Percentiles rank a stretch among this genome's conserved stretches.
These are phyloP conservation scores for Pangasius larnaudii DNA, from an alignment of 2,797 vertebrate species.

Conservation along the genomic window DNA sequence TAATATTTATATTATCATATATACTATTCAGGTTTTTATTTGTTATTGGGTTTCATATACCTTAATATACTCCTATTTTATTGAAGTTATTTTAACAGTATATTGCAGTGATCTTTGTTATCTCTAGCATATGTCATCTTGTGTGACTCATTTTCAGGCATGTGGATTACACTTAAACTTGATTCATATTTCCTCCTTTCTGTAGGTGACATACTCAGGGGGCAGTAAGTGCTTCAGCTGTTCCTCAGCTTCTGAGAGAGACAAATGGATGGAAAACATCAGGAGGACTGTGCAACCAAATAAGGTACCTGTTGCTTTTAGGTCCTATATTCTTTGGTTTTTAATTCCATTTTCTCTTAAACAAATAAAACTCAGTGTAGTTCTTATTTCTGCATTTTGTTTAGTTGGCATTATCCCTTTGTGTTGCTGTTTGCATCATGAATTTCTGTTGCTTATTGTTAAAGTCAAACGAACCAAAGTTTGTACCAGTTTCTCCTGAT, in stretches of 20 bases:
- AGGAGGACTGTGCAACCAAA: slow-evolving; percentile 91
- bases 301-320: slow-evolving; percentile 80
- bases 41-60: background rate
- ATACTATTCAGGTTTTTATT: background rate
- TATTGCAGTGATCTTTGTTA: background rate
- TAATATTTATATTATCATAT: background rate
- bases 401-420: background rate
- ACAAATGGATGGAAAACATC: slow-evolving; percentile 99
- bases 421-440: background rate
- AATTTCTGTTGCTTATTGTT: background rate
- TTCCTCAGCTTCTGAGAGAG: slow-evolving; percentile 90
- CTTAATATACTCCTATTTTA: background rate
- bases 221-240: slow-evolving; percentile 97
- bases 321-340: background rate
- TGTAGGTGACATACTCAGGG: slow-evolving; percentile 89
- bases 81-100: background rate
- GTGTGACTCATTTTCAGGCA: background rate
- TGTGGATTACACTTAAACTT: background rate
- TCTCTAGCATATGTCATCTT: background rate
- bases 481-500: background rate
- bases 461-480: background rate
- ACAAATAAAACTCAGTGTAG: background rate
- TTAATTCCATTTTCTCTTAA: background rate
- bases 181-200: slow-evolving; percentile 18
- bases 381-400: background rate